These are phyloP conservation scores for Pristionchus entomophagus DNA, from an alignment of 2,888 invertebrate genomes.

Conservation along the genomic window DNA sequence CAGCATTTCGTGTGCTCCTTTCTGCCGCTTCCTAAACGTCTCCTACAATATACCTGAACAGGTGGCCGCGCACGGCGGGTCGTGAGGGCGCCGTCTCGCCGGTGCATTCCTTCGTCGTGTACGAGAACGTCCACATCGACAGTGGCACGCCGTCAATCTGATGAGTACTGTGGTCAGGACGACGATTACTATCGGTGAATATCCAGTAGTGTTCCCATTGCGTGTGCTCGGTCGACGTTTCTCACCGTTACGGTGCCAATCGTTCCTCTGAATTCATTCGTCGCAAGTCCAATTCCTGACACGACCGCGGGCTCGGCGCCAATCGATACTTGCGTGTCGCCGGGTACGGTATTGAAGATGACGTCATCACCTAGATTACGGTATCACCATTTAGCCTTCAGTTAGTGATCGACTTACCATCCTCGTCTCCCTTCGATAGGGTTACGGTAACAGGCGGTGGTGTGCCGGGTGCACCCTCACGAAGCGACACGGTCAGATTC, in stretches of 20 bases:
- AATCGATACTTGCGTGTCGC: constrained; percentile 69
- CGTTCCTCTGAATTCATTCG: constrained; percentile 65
- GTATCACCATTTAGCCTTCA: neutral
- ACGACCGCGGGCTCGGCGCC: constrained; percentile 62
- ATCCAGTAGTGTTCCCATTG: neutral
- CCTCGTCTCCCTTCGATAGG: constrained; percentile 53
- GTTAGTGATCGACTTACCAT: constrained; percentile 46
- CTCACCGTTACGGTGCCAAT: constrained; percentile 52
- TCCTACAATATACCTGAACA: constrained; percentile 60
- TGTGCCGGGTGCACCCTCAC: constrained; percentile 58
- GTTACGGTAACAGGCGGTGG: constrained; percentile 58
- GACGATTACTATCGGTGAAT: neutral
- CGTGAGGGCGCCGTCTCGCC: constrained; percentile 68
- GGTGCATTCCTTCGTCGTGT: constrained; percentile 67
- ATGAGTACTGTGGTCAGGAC: constrained; percentile 47
- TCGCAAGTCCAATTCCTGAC: constrained; percentile 65
- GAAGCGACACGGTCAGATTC: constrained; percentile 75
- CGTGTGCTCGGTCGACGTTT: constrained; percentile 49
- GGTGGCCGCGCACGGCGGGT: constrained; percentile 63
- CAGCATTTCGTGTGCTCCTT: constrained; percentile 69
- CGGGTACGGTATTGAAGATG: constrained; percentile 74
- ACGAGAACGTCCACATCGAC: constrained; percentile 72
- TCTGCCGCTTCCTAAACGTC: constrained; percentile 50
- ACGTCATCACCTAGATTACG: constrained; percentile 52
- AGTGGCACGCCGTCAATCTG: constrained; percentile 63